phyloP scores from a whole-genome alignment of 2,888 invertebrate species.

The Petrophora chlorosata region DNA sequence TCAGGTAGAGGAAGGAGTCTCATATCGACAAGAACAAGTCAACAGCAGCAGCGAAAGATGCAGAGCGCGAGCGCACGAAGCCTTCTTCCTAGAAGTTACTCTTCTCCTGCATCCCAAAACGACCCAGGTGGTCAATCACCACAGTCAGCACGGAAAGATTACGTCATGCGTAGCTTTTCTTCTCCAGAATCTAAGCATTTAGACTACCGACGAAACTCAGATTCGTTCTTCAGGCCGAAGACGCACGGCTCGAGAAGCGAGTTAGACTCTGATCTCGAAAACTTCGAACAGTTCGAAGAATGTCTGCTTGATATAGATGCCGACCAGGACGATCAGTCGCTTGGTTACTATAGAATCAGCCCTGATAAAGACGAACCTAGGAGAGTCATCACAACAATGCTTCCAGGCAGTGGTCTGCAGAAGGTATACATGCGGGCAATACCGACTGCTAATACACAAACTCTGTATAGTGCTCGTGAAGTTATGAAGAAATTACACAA shows the following conservation, averaged over 20 bases:
- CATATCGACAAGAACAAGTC: conserved; percentile 68
- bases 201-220: conserved; percentile 64
- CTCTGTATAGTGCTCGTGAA: conserved; percentile 55
- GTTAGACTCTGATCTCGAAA: conserved; percentile 72
- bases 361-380: conserved; percentile 68
- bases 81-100: conserved; percentile 71
- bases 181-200: conserved; percentile 69
- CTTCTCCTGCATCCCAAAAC: conserved; percentile 65
- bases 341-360: conserved; percentile 55
- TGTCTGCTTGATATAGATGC: conserved; percentile 75
- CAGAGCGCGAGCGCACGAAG: conserved; percentile 55
- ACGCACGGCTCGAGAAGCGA: conserved; percentile 67
- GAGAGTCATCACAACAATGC: conserved; percentile 64
- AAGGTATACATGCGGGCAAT: conserved; percentile 68
- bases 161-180: conserved; percentile 70
- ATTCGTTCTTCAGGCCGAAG: conserved; percentile 66
- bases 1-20: conserved; percentile 64
- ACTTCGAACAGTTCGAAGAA: conserved; percentile 74
- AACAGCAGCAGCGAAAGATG: conserved; percentile 66
- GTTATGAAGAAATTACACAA: conserved; percentile 59
- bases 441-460: conserved; percentile 52
- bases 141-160: conserved; percentile 49
- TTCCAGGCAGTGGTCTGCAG: conserved; percentile 76
- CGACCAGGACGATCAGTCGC: conserved; percentile 60
- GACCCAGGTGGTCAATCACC: conserved; percentile 48